Evolutionary conservation across 2,113 vertebrate genomes (phyloP).

Genomic region (Tachysurus vachellii): DNA sequence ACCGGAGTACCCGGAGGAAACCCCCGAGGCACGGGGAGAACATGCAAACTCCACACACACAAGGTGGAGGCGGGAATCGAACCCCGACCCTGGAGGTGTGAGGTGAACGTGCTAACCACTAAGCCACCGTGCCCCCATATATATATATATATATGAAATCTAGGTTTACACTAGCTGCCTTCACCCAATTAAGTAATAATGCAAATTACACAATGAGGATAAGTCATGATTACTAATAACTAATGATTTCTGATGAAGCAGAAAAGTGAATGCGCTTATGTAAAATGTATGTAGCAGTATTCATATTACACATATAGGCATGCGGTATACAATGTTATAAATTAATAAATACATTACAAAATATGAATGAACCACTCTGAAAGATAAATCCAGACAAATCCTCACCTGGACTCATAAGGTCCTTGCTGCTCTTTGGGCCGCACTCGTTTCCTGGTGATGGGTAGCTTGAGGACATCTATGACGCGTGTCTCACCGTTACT

Average conservation of each 20-base stretch:
- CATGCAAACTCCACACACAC: no score
- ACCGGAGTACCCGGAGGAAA: no score
- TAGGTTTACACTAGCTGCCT: neutral
- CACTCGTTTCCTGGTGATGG: constrained; percentile 84
- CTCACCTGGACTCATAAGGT: constrained; percentile 89
- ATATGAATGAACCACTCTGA: neutral
- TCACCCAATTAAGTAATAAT: neutral
- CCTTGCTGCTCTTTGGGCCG: constrained; percentile 87
- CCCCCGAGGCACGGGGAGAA: no score
- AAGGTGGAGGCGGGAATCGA: no score
- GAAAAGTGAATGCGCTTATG: neutral
- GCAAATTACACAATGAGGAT: neutral
- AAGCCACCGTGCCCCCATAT: no score
- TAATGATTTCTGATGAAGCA: neutral
- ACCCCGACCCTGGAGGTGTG: no score
- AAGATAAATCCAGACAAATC: neutral
- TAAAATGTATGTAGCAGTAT: no score
- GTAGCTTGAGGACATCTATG: constrained; percentile 86
- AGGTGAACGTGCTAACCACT: no score
- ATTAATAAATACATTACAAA: neutral
- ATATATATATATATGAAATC: neutral
- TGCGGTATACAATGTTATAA: neutral
- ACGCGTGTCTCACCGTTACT: constrained; percentile 81
- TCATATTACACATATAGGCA: no score
- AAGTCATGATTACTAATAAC: neutral